A percentile compares a stretch with the other conserved stretches of the same genome.
Conservation (phyloP, 2,113 vertebrate species). For the Petrocephalus microphthalmus region DNA sequence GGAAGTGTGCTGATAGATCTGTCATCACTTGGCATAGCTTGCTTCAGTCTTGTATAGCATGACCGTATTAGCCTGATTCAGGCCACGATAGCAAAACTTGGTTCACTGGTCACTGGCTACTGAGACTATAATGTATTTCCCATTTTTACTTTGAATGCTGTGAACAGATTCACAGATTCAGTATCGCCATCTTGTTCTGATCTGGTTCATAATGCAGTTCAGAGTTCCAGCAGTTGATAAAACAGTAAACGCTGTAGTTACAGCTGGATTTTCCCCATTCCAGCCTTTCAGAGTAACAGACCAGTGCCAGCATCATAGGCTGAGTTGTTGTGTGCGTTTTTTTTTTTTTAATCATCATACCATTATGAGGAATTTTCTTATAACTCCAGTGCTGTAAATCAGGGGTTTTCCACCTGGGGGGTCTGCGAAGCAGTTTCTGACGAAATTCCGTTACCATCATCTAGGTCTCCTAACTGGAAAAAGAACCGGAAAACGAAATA, state of each 20-base stretch:
- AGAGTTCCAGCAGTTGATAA: background rate
- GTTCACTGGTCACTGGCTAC: background rate
- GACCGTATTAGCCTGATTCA: background rate
- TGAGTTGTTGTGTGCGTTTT: background rate
- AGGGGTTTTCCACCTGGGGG: background rate
- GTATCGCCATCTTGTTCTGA: background rate
- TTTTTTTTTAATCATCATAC: background rate
- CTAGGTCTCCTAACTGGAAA: background rate
- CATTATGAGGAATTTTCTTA: background rate
- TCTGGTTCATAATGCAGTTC: background rate
- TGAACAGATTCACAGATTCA: background rate
- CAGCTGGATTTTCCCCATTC: background rate
- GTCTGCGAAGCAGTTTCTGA: background rate
- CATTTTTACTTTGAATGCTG: background rate
- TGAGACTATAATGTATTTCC: background rate
- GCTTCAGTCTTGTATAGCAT: background rate
- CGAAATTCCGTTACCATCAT: background rate
- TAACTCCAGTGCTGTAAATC: background rate
- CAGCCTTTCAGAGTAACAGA: background rate
- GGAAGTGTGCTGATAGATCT: background rate
- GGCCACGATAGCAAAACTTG: background rate
- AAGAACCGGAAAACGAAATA: background rate
- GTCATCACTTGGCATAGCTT: background rate
- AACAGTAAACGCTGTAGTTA: background rate
- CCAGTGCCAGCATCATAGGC: background rate